These are phyloP conservation scores for Scrobipalpa costella DNA, from an alignment of 2,888 invertebrate species.

Conservation along the genomic window DNA sequence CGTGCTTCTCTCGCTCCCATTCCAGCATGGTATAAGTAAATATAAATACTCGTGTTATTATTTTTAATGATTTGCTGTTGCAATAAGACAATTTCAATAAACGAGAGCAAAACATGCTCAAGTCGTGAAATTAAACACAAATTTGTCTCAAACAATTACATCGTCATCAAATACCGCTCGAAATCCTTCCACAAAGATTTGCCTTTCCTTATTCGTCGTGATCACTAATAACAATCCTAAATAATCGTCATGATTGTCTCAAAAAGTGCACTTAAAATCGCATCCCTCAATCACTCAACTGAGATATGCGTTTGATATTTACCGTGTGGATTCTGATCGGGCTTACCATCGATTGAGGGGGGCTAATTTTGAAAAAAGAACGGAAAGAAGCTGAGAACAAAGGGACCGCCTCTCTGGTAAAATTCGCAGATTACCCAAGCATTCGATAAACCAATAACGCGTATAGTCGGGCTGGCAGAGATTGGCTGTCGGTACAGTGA, in stretches of 20 bases:
- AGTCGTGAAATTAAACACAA: neutral
- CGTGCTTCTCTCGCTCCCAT: too few species aligned
- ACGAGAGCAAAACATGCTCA: neutral
- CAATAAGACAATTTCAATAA: neutral
- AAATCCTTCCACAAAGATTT: conserved; percentile 3
- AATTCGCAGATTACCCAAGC: conserved; percentile 76
- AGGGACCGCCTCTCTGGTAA: conserved; percentile 67
- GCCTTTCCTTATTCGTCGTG: conserved; percentile 18
- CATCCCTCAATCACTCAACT: conserved; percentile 51
- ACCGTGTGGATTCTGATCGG: conserved; percentile 68
- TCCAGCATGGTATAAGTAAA: too few species aligned
- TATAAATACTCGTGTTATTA: too few species aligned
- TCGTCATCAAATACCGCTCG: neutral
- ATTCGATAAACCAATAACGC: conserved; percentile 77
- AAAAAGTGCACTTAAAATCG: conserved; percentile 47
- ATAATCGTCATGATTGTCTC: conserved; percentile 20
- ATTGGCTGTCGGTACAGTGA: conserved; percentile 45
- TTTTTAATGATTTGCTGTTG: too few species aligned
- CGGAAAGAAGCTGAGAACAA: conserved; percentile 64
- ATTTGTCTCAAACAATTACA: conserved; percentile 15
- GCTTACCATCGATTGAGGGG: conserved; percentile 66
- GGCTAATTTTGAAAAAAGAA: conserved; percentile 69
- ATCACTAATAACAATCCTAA: conserved; percentile 7
- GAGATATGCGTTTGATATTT: conserved; percentile 66
- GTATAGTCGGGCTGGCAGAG: conserved; percentile 49